Conservation (phyloP, 2,888 invertebrate species). For the Prenolepis imparis region DNA sequence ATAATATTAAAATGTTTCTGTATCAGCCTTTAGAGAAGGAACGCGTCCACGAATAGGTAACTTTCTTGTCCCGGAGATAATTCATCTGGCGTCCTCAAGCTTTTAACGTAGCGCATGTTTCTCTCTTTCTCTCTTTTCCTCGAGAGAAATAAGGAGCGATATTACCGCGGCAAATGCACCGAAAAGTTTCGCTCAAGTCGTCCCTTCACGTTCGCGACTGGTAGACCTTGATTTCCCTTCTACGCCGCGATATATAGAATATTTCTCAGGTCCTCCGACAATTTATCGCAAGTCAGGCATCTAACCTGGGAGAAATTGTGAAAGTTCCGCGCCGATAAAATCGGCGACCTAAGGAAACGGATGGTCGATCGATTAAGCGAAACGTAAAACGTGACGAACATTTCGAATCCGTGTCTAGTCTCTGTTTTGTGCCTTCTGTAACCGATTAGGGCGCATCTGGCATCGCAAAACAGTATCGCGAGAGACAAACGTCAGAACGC, state of each 20-base stretch:
- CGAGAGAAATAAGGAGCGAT: conserved; percentile 19
- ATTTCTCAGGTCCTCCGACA: background rate
- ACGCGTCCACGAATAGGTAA: conserved; percentile 2
- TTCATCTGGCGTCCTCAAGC: conserved; percentile 28
- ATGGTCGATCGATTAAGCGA: conserved; percentile 31
- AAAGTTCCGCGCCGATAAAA: conserved; percentile 34
- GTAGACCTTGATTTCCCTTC: background rate
- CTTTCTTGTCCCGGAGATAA: conserved; percentile 20
- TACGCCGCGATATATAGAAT: background rate
- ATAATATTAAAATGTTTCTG: background rate
- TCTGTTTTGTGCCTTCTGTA: background rate
- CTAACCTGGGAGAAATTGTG: conserved; percentile 20
- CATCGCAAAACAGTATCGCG: conserved; percentile 8
- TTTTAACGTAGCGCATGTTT: conserved; percentile 25
- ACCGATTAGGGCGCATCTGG: conserved; percentile 33
- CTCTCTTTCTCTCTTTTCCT: background rate
- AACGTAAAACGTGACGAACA: conserved; percentile 30
- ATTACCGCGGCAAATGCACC: background rate
- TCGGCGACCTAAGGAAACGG: conserved; percentile 5
- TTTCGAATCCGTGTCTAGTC: background rate
- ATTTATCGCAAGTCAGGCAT: conserved; percentile 15
- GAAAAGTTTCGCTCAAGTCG: conserved; percentile 22
- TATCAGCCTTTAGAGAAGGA: background rate
- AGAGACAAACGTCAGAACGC: background rate
- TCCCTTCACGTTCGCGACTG: conserved; percentile 13